phyloP scores from a whole-genome alignment of 2,113 vertebrate genomes.

The Anguilla rostrata region DNA sequence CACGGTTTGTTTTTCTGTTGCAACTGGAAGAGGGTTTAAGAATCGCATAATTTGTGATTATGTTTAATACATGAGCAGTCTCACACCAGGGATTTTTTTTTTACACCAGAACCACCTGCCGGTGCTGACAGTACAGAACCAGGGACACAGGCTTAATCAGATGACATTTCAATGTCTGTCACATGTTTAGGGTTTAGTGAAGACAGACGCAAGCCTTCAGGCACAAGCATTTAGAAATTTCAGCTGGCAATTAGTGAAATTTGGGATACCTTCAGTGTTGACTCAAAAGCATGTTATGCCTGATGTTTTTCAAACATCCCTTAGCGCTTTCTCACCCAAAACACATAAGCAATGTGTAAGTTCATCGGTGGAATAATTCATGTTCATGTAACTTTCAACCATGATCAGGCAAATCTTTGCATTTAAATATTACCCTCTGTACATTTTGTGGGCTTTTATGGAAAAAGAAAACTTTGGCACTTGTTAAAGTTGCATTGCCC shows the following conservation, averaged over 20 bases:
- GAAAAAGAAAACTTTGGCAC: neutral
- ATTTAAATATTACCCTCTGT: neutral
- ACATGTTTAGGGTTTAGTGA: neutral
- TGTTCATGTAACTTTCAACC: neutral
- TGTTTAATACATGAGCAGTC: slow-evolving; percentile 12
- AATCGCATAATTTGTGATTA: slow-evolving; percentile 10
- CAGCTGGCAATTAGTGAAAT: neutral
- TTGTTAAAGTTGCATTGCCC: neutral
- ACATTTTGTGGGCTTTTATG: neutral
- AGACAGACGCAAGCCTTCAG: neutral
- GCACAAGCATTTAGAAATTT: slow-evolving; percentile 5
- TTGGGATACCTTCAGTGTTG: neutral
- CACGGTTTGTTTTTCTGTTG: neutral
- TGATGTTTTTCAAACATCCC: neutral
- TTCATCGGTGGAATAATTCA: neutral
- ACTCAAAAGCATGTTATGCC: neutral
- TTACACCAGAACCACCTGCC: slow-evolving; percentile 20
- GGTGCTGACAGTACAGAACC: neutral
- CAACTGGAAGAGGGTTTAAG: neutral
- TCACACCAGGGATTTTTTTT: slow-evolving; percentile 16
- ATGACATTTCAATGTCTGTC: slow-evolving; percentile 2
- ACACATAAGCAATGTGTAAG: neutral
- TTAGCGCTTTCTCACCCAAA: neutral
- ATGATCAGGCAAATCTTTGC: neutral
- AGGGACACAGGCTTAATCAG: neutral